These are phyloP conservation scores for Amia ocellicauda DNA, from an alignment of 2,113 vertebrate genomes.

Conservation along the genomic window DNA sequence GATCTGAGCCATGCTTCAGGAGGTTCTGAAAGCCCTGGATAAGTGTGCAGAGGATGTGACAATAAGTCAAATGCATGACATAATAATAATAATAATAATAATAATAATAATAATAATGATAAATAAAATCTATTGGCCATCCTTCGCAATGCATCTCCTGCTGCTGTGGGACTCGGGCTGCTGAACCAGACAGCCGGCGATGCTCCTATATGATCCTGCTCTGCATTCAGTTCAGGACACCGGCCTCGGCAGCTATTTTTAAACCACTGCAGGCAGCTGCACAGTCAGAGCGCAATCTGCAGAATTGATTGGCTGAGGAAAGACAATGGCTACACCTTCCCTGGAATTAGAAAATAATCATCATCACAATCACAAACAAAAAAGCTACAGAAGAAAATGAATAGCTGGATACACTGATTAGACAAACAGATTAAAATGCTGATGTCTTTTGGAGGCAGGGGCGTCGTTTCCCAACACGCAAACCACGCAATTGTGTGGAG, in stretches of 20 bases:
- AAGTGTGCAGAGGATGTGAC: too few species aligned
- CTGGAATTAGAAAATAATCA: not conserved
- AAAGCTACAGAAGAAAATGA: too few species aligned
- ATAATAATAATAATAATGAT: too few species aligned
- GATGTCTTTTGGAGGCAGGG: too few species aligned
- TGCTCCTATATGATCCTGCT: not conserved
- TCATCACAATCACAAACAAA: too few species aligned
- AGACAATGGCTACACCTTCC: not conserved
- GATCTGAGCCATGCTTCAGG: too few species aligned
- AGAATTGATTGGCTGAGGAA: not conserved
- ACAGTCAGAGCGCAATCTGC: not conserved
- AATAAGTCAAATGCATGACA: not conserved
- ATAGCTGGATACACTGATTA: too few species aligned
- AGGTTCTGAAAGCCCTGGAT: too few species aligned
- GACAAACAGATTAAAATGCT: too few species aligned
- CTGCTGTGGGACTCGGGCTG: not conserved
- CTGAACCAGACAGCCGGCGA: not conserved
- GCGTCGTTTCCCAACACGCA: too few species aligned
- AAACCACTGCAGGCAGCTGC: slow-evolving; percentile 7
- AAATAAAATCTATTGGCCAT: not conserved
- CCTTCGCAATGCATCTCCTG: not conserved
- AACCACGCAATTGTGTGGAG: too few species aligned
- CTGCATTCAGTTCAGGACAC: not conserved
- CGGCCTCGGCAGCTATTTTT: not conserved
- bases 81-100: not conserved